Base-by-base conservation (phyloP, 2,113 vertebrate species). In the Leptodactylus fuscus region DNA sequence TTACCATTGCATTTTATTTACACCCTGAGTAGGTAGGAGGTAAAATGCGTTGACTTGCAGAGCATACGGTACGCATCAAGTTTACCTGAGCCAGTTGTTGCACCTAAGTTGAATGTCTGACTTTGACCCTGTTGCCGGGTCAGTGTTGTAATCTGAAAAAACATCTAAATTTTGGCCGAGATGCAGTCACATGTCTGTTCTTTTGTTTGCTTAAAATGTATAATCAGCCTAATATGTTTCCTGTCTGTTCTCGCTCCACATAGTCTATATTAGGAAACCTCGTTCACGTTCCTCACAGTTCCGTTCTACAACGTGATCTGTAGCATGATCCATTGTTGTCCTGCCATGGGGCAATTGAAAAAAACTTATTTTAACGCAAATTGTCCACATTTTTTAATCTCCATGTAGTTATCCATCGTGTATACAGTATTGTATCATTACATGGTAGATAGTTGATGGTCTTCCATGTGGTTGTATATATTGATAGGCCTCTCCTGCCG, bases 161-260 rank as follows among this genome's bases (percentile, higher is more conserved):
- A 34, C 15, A 36, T 65, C 60, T n/a, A 71, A 41, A 71, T 71
- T 32, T 73, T 76, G 73, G 24, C 44, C 2, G 8, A 11, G 71
- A 48, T 13, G 9, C 6, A 7, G 27, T 76, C 73, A 76, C 46
- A 76, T 49, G 46, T 48, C 46, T 32, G 46, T 18, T 76, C 44
- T 51, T 76, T 32, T 51, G 46, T 48, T 46, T 75, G 13, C 32
- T 48, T 48, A 76, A 76, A 75, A 51, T 18, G 13, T 51, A 76
- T 76, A 32, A 76, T 51, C 46, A 32, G 27, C 13, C 24, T 51
- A 76, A 76, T 76, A 16, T 51, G 73, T 76, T 76, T 76, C 44
- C 73, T 76, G 73, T 49, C 73, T 41, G 44, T 76, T 76, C 29
- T 29, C 7, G 11, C 44, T 76, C 46, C 16, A 34, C 32, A 7